These are phyloP conservation scores for Lepidurus apus DNA, from an alignment of 1,140 invertebrate genomes.

Conservation along the genomic window DNA sequence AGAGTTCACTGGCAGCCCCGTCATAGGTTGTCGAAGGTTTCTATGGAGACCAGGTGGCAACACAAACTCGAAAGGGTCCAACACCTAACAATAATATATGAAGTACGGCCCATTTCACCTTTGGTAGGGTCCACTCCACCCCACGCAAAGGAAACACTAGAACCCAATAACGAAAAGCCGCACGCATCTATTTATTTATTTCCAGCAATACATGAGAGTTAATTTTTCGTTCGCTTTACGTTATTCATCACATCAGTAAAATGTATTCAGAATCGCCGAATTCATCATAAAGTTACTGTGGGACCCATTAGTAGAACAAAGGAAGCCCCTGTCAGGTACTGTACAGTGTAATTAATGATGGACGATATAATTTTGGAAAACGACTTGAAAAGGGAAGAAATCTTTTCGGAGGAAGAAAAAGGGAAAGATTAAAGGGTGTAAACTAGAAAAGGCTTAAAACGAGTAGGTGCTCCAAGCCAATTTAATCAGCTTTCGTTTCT, in stretches of 20 bases:
- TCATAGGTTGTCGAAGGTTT: background rate
- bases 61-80: background rate
- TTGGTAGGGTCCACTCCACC: background rate
- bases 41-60: slow-evolving; percentile 16
- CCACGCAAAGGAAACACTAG: background rate
- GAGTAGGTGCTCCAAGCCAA: background rate
- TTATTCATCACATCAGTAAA: background rate
- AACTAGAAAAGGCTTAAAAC: slow-evolving; percentile 22
- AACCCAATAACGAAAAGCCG: background rate
- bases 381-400: background rate
- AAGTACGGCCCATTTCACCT: slow-evolving; percentile 9
- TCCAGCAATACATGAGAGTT: background rate
- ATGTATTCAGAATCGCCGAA: too few relatives aligned
- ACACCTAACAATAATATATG: slow-evolving; percentile 12
- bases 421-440: background rate
- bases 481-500: background rate
- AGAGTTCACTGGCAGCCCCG: background rate
- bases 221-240: background rate
- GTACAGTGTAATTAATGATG: background rate
- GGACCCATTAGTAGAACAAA: too few relatives aligned
- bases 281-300: too few relatives aligned
- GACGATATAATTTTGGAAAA: background rate
- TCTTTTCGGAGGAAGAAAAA: background rate
- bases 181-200: too few relatives aligned
- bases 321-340: too few relatives aligned